Conservation (phyloP, 2,113 vertebrate genomes). For the Shinisaurus crocodilurus region DNA sequence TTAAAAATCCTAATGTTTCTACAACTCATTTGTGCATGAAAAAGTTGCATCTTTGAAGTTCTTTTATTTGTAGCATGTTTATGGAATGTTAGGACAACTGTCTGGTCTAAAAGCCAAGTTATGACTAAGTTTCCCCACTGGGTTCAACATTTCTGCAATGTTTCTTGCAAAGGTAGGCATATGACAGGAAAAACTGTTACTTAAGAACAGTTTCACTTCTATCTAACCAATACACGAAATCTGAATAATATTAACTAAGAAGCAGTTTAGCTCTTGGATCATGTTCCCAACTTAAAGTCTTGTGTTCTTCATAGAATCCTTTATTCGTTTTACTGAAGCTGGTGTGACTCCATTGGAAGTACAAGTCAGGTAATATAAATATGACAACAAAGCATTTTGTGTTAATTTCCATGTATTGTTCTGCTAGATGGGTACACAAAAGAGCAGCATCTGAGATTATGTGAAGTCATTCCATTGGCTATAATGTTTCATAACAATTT, state of each 20-base stretch:
- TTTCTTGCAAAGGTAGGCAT: neutral
- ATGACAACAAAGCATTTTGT: neutral
- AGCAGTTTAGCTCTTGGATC: neutral
- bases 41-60: conserved; percentile 61
- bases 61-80: conserved; percentile 67
- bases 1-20: conserved; percentile 57
- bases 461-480: neutral
- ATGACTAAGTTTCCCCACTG: neutral
- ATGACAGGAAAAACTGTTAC: neutral
- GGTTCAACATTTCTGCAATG: neutral
- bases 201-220: neutral
- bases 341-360: neutral
- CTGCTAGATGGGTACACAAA: neutral
- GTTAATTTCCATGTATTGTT: neutral
- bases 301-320: neutral
- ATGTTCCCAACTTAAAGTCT: neutral
- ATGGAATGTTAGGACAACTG: conserved; percentile 48
- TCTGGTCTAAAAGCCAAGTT: neutral
- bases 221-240: neutral
- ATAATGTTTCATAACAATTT: neutral
- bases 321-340: neutral
- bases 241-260: neutral
- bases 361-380: neutral
- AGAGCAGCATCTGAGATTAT: neutral
- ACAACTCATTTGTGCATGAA: conserved; percentile 65